phyloP scores from a whole-genome alignment of 2,888 invertebrate species.

The Eupithecia vulgata region DNA sequence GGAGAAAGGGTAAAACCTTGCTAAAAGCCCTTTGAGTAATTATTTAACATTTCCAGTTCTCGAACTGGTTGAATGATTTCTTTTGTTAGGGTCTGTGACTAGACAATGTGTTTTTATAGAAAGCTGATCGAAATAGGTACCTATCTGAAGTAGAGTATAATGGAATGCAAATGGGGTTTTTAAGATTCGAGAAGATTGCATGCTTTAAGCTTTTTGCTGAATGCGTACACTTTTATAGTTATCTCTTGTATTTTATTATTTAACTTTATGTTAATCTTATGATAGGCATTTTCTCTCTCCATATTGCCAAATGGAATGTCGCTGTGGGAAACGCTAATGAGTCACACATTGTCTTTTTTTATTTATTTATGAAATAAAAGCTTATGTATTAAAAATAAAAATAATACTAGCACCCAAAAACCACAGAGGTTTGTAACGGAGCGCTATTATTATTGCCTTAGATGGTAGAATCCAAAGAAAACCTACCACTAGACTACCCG shows the following conservation, averaged over 20 bases:
- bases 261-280: background rate
- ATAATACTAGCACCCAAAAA: too few relatives aligned
- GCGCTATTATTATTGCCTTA: too few relatives aligned
- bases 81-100: conserved; percentile 46
- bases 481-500: background rate
- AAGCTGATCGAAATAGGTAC: conserved; percentile 34
- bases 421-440: too few relatives aligned
- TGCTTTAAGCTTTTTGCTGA: conserved; percentile 4
- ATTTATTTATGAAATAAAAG: too few relatives aligned
- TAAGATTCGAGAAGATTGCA: conserved; percentile 3
- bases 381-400: too few relatives aligned
- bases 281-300: too few relatives aligned
- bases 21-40: conserved; percentile 75
- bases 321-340: too few relatives aligned
- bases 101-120: conserved; percentile 42
- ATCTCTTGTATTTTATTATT: background rate
- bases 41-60: conserved; percentile 75
- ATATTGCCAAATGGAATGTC: too few relatives aligned
- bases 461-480: too few relatives aligned
- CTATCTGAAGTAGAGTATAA: conserved; percentile 15
- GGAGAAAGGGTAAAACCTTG: conserved; percentile 69
- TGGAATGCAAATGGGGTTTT: conserved; percentile 26
- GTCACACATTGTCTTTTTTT: too few relatives aligned
- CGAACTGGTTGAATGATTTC: conserved; percentile 55
- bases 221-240: background rate